phyloP scores from a whole-genome alignment of 2,797 vertebrate genomes.

The Mus caroli region DNA sequence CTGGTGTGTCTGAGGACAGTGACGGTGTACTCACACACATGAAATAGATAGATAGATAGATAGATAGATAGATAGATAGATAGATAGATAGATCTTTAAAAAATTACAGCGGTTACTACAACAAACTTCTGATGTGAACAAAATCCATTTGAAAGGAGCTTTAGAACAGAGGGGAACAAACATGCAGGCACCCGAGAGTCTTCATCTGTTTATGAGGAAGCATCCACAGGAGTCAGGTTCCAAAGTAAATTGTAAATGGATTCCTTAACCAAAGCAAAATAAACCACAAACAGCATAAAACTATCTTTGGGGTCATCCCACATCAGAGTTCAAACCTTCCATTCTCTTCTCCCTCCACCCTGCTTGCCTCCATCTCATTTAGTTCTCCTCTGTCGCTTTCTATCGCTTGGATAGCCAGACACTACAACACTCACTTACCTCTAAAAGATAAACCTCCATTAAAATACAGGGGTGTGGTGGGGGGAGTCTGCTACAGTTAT shows the following conservation, averaged over 20 bases:
- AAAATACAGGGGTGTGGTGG: not conserved
- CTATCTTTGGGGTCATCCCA: not conserved
- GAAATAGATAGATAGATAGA: no score
- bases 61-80: no score
- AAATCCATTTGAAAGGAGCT: constrained; percentile 11
- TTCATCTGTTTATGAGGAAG: not conserved
- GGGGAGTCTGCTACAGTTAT: not conserved
- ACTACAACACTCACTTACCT: not conserved
- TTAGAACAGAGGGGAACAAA: not conserved
- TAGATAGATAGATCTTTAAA: no score
- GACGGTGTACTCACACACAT: no score
- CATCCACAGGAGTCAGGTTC: constrained; percentile 24
- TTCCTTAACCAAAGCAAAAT: constrained; percentile 46
- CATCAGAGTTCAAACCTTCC: not conserved
- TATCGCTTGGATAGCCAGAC: not conserved
- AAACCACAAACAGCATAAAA: constrained; percentile 44
- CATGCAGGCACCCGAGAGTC: not conserved
- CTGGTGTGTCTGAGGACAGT: no score
- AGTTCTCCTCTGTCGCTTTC: not conserved
- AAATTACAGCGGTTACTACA: not conserved
- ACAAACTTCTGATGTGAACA: not conserved
- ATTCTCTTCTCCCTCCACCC: not conserved
- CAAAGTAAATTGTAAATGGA: constrained; percentile 16
- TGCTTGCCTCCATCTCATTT: not conserved
- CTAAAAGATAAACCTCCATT: constrained; percentile 44